A percentile compares a stretch with the other conserved stretches of the same genome.
These are phyloP conservation scores for Danaus melanippus DNA, from an alignment of 1,140 invertebrate genomes.

Conservation along the genomic window DNA sequence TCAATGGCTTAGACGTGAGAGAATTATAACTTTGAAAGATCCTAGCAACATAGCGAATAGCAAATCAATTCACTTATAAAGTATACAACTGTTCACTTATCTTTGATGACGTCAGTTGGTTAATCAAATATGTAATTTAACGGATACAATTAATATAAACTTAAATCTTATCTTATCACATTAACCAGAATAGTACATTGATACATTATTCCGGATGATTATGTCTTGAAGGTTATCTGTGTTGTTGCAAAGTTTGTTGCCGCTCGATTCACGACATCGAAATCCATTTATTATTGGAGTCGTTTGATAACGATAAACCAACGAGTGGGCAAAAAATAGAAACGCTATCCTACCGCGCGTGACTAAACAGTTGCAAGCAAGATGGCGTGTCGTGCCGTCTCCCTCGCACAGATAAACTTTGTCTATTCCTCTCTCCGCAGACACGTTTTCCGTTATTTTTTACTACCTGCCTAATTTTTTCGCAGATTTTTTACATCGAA, in stretches of 20 bases:
- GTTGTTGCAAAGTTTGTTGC: slow-evolving; percentile 42
- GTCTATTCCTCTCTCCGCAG: slow-evolving; percentile 31
- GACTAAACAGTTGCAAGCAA: slow-evolving; percentile 63
- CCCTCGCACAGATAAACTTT: slow-evolving; percentile 29
- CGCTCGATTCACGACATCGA: slow-evolving; percentile 46
- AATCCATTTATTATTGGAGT: slow-evolving; percentile 65
- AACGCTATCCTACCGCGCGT: slow-evolving; percentile 63
- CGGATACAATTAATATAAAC: too few relatives aligned
- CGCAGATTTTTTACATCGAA: slow-evolving; percentile 48
- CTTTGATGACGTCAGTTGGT: too few relatives aligned
- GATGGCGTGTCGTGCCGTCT: slow-evolving; percentile 50
- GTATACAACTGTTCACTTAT: too few relatives aligned
- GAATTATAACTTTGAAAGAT: too few relatives aligned
- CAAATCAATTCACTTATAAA: too few relatives aligned
- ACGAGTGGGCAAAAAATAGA: slow-evolving; percentile 68
- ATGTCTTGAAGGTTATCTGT: slow-evolving; percentile 54
- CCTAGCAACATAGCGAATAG: too few relatives aligned
- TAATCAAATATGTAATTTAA: too few relatives aligned
- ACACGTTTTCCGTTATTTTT: slow-evolving; percentile 60
- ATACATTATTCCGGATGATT: slow-evolving; percentile 19
- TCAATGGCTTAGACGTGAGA: too few relatives aligned
- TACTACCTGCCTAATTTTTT: slow-evolving; percentile 43
- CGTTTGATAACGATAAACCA: slow-evolving; percentile 68
- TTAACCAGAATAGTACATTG: too few relatives aligned
- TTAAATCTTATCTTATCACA: too few relatives aligned